phyloP scores from a whole-genome alignment of 2,888 invertebrate genomes.

The Tillus elongatus region DNA sequence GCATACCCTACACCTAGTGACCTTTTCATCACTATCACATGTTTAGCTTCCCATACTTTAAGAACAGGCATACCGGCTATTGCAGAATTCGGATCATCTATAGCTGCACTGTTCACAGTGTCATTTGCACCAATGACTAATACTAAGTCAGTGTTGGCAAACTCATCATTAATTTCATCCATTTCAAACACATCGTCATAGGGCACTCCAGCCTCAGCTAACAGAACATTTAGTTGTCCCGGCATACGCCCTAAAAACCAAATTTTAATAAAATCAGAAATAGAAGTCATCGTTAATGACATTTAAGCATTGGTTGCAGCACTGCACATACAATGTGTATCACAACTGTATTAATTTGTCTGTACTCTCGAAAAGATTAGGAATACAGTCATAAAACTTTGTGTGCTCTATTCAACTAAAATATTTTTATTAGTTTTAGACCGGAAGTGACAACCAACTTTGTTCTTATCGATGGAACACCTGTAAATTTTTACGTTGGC shows the following conservation, averaged over 20 bases:
- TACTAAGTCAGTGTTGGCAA: constrained; percentile 72
- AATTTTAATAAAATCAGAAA: too few relatives aligned
- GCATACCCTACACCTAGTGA: constrained; percentile 83
- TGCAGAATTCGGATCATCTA: constrained; percentile 83
- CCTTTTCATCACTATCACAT: constrained; percentile 86
- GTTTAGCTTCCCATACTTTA: constrained; percentile 78
- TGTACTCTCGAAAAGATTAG: too few relatives aligned
- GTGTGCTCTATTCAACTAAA: too few relatives aligned
- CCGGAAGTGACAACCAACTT: too few relatives aligned
- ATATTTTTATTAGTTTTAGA: too few relatives aligned
- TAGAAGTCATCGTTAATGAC: constrained; percentile 10
- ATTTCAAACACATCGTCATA: constrained; percentile 85
- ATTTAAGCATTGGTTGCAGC: too few relatives aligned
- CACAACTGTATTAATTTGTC: constrained; percentile 3
- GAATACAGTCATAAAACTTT: too few relatives aligned
- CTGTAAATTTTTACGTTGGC: too few relatives aligned
- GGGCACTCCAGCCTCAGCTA: constrained; percentile 88
- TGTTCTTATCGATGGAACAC: too few relatives aligned
- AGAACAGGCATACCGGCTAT: constrained; percentile 91
- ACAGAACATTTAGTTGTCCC: constrained; percentile 81
- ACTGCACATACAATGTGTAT: neutral
- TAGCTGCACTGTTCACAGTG: constrained; percentile 84
- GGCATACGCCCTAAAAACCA: constrained; percentile 70
- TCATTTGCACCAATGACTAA: constrained; percentile 85
- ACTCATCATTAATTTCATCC: constrained; percentile 88